Evolutionary conservation across 2,113 vertebrate species (phyloP), one percentile per base, ranked within the genome.

Genomic region (Siniperca chuatsi): DNA sequence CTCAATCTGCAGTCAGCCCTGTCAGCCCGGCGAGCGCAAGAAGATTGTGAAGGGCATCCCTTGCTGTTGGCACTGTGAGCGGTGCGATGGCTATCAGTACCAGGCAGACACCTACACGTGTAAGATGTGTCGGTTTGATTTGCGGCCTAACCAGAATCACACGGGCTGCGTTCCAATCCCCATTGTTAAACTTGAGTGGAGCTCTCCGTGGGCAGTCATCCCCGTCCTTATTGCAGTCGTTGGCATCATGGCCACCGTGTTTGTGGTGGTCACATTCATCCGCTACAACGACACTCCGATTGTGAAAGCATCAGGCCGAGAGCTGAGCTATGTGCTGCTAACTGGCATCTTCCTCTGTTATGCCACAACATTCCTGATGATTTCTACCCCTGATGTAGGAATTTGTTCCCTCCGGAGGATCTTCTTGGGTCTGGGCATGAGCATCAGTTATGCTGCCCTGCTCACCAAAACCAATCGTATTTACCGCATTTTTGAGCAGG

Each of bases 381-480:
- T 96, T 80, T 96, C 95, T 0, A 85, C 93, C 50, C 95, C 95
- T 0, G 94, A 95, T 58, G 91, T 95, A 1, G 95, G 95, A 62
- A 95, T 96, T 65, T 96, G 95, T 72, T 95, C 95, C 18, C 90
- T 96, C 7, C 89, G 95, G 3, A 82, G 95, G 62, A 96, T 96
- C 90, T 96, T 96, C 89, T 80, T 96, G 83, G 95, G 95, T 46
- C 89, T 96, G 20, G 95, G 95, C n/a, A 96, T 96, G 95, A 96
- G 95, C 84, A 95, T 96, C 73, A 96, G 95, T 84, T 96, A 96
- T n/a, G 95, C 95, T 3, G 95, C 95, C 57, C 82, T 96, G 86
- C 95, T 96, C 29, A 96, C 95, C 84, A 96, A 96, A 86, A 96
- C 95, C 79, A 96, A 96, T 80, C 94, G 95, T 21, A 96, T 96